Conservation (phyloP, 2,113 vertebrate genomes). For the Pomatorhinus ruficollis region DNA sequence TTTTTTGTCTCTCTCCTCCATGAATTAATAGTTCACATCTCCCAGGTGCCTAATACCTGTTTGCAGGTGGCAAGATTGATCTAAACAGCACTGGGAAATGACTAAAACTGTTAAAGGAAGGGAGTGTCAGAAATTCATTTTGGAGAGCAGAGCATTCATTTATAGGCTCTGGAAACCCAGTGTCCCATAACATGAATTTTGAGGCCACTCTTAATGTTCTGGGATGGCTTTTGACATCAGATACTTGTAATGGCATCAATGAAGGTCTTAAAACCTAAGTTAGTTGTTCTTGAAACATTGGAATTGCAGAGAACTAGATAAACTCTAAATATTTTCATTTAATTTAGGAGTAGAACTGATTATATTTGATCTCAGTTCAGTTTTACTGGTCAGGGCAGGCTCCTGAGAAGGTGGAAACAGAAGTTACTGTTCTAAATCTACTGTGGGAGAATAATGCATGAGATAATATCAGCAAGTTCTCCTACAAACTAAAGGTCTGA, state of each 20-base stretch:
- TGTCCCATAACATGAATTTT: background rate
- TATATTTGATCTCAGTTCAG: background rate
- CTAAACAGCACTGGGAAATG: background rate
- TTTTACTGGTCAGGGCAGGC: background rate
- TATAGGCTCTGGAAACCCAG: background rate
- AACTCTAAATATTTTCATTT: background rate
- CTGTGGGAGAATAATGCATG: background rate
- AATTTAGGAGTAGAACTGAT: background rate
- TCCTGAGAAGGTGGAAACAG: background rate
- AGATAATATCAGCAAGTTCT: background rate
- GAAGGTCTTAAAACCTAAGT: background rate
- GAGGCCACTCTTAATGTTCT: background rate
- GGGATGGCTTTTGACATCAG: background rate
- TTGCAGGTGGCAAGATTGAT: background rate
- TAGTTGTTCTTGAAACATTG: background rate
- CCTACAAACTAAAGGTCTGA: background rate
- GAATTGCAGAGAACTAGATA: background rate
- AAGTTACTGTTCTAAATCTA: background rate
- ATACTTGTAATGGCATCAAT: background rate
- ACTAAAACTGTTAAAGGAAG: background rate
- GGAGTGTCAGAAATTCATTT: background rate
- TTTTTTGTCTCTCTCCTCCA: background rate
- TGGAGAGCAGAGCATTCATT: background rate
- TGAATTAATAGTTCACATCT: background rate
- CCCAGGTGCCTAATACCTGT: background rate